phyloP scores from a whole-genome alignment of 2,797 vertebrate genomes.

The Ctenopoma multispine region DNA sequence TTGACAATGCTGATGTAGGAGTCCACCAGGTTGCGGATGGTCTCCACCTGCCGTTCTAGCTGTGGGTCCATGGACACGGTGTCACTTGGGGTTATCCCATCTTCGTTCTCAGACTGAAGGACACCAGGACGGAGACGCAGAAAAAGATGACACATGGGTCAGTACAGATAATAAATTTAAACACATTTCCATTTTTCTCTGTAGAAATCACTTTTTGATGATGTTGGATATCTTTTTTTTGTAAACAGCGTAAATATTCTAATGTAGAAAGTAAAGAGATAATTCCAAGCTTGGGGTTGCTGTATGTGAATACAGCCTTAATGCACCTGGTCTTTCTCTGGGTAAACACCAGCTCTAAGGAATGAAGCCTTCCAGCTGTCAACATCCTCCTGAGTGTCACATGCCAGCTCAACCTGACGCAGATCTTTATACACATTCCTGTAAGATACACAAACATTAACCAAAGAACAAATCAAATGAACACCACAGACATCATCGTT shows the following conservation, averaged over 20 bases:
- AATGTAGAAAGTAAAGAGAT: background rate
- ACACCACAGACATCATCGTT: accelerated
- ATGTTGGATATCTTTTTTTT: background rate
- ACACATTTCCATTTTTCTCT: too few species aligned
- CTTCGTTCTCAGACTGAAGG: conserved; percentile 86
- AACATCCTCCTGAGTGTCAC: conserved; percentile 95
- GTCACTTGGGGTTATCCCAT: conserved; percentile 83
- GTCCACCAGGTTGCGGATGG: conserved; percentile 96
- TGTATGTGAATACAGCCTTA: background rate
- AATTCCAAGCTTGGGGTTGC: too few species aligned
- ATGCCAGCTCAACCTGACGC: conserved; percentile 95
- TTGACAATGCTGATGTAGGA: conserved; percentile 96
- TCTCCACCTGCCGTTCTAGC: conserved; percentile 96
- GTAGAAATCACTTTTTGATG: background rate
- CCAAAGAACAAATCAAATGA: background rate
- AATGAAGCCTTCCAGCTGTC: conserved; percentile 99
- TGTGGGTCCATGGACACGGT: conserved; percentile 97
- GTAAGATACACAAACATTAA: conserved; percentile 27
- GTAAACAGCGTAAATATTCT: background rate
- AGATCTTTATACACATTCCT: conserved; percentile 98
- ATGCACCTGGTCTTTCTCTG: conserved; percentile 93
- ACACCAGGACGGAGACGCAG: background rate
- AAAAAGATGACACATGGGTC: background rate
- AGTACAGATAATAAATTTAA: too few species aligned
- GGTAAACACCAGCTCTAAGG: conserved; percentile 95